Percentiles rank a stretch among this genome's conserved stretches.
Conservation (phyloP, 1,140 invertebrate species). For the Hetaerina americana region DNA sequence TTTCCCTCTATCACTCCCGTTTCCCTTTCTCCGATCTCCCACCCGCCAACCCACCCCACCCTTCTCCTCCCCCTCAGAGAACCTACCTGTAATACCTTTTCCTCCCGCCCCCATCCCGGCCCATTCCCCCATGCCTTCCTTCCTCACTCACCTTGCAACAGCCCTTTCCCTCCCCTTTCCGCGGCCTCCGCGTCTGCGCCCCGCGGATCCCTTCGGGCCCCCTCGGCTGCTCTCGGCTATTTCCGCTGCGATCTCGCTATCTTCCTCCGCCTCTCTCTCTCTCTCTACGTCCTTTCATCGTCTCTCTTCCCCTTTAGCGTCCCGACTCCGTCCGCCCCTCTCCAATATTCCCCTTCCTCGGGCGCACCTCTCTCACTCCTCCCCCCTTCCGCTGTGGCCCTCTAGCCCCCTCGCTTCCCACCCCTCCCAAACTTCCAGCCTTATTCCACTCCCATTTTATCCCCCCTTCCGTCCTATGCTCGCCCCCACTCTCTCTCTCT, state of each 20-base stretch:
- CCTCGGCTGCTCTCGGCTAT: background rate
- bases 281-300: no score
- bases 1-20: background rate
- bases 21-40: background rate
- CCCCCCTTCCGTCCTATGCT: background rate
- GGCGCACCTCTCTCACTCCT: no score
- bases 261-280: no score
- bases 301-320: no score
- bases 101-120: background rate
- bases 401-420: no score
- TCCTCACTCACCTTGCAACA: background rate
- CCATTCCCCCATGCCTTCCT: background rate
- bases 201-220: background rate
- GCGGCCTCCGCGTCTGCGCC: background rate
- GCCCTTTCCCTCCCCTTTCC: background rate
- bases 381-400: no score
- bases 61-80: background rate
- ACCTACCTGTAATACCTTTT: background rate
- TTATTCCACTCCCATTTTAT: no score
- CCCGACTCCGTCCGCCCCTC: no score
- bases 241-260: no score
- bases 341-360: no score
- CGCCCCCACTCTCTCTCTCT: background rate
- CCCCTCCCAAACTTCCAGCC: no score
- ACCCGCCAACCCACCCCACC: background rate